Conservation (phyloP, 2,888 invertebrate genomes). For the Agonopterix arenella region DNA sequence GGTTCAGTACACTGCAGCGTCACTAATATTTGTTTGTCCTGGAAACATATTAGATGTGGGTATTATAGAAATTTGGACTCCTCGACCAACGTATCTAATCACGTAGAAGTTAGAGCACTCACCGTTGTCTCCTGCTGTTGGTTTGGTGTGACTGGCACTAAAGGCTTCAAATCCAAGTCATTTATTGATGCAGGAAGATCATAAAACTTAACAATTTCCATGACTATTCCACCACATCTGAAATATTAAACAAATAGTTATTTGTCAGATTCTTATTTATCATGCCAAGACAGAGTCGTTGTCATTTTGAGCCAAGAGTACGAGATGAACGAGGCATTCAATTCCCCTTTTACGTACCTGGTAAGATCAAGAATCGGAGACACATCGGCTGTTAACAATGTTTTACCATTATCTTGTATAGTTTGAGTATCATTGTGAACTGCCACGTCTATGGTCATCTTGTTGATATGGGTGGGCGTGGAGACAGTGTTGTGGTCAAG, state of each 20-base stretch:
- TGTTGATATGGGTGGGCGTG: slow-evolving; percentile 71
- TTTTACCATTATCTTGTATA: slow-evolving; percentile 25
- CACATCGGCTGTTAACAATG: slow-evolving; percentile 8
- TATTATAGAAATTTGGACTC: not conserved
- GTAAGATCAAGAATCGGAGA: not conserved
- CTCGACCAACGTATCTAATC: not conserved
- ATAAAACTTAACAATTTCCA: not conserved
- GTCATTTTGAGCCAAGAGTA: too few species aligned
- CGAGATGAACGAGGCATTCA: not conserved
- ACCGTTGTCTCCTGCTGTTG: not conserved
- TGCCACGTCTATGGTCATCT: slow-evolving; percentile 28
- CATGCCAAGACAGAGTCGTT: too few species aligned
- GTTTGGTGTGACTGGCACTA: not conserved
- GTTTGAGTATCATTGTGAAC: slow-evolving; percentile 23
- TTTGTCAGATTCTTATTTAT: not conserved
- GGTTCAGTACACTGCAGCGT: slow-evolving; percentile 17
- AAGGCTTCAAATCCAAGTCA: not conserved
- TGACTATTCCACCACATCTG: not conserved
- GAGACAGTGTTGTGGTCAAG: slow-evolving; percentile 76
- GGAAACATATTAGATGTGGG: slow-evolving; percentile 9
- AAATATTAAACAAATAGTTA: not conserved
- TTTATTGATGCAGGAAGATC: not conserved
- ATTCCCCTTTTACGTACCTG: not conserved
- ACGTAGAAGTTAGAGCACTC: not conserved
- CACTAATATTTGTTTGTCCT: slow-evolving; percentile 17